These are phyloP conservation scores for Diplodus sargus DNA, from an alignment of 2,797 vertebrate species.

Conservation along the genomic window DNA sequence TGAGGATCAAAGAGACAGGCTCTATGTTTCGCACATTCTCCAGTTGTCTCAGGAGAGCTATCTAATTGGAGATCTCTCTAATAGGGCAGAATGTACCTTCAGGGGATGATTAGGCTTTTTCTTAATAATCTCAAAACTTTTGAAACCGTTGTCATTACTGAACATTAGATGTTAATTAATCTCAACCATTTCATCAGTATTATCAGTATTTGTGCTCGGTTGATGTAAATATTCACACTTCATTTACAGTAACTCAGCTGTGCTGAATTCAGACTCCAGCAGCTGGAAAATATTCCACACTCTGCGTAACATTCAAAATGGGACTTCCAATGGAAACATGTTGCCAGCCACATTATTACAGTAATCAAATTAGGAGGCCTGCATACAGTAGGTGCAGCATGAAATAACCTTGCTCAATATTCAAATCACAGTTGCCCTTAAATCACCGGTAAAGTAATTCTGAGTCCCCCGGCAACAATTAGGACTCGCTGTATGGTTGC, in stretches of 20 bases:
- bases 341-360: not conserved
- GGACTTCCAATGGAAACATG: slow-evolving; percentile 8
- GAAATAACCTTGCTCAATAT: slow-evolving; percentile 40
- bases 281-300: not conserved
- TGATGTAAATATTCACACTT: slow-evolving; percentile 11
- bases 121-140: slow-evolving; percentile 4
- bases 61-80: slow-evolving; percentile 24
- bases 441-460: slow-evolving; percentile 17
- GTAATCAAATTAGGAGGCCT: not conserved
- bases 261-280: not conserved
- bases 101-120: slow-evolving; percentile 14
- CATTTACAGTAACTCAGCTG: not conserved
- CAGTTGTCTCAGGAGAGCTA: slow-evolving; percentile 24
- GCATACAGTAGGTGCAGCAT: not conserved
- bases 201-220: not conserved
- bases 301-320: not conserved
- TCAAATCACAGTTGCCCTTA: slow-evolving; percentile 37
- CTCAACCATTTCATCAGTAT: slow-evolving; percentile 9
- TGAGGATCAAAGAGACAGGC: slow-evolving; percentile 11
- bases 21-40: slow-evolving; percentile 16
- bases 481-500: slow-evolving; percentile 20
- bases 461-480: slow-evolving; percentile 34
- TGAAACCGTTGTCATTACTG: slow-evolving; percentile 13
- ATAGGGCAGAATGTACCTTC: slow-evolving; percentile 10
- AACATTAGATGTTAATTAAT: slow-evolving; percentile 12